Conservation (phyloP, 2,797 vertebrate genomes). For the Chrosomus eos region DNA sequence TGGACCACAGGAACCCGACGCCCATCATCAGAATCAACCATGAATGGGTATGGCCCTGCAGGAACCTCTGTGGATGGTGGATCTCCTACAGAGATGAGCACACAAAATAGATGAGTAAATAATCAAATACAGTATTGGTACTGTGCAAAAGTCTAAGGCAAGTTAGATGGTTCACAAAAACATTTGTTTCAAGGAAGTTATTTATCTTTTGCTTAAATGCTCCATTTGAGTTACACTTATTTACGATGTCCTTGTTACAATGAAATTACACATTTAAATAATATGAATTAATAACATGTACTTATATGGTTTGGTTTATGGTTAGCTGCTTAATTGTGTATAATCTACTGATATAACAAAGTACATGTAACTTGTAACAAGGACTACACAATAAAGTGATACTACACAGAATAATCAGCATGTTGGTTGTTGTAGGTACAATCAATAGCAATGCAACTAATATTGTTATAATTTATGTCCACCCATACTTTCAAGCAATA, state of each 20-base stretch:
- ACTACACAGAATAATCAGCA: not conserved
- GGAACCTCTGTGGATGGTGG: slow-evolving; percentile 84
- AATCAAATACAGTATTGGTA: not conserved
- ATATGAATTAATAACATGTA: not conserved
- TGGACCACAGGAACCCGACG: slow-evolving; percentile 90
- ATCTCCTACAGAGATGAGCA: slow-evolving; percentile 71
- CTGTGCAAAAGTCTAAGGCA: not conserved
- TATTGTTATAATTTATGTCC: not conserved
- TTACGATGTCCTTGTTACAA: not conserved
- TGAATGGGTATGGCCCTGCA: slow-evolving; percentile 83
- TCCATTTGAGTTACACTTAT: not conserved
- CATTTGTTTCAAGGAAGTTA: not conserved
- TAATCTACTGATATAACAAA: not conserved
- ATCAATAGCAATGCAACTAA: not conserved
- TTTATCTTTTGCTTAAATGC: not conserved
- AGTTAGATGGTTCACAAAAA: not conserved
- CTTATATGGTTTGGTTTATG: not conserved
- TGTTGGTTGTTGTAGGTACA: not conserved
- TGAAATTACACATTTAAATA: not conserved
- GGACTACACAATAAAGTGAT: not conserved
- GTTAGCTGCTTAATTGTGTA: not conserved
- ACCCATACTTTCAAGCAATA: not conserved
- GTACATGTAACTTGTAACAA: not conserved
- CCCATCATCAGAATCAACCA: slow-evolving; percentile 82
- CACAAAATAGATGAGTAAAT: not conserved